phyloP scores from a whole-genome alignment of 1,140 invertebrate species.

The Leptinotarsa defecta region DNA sequence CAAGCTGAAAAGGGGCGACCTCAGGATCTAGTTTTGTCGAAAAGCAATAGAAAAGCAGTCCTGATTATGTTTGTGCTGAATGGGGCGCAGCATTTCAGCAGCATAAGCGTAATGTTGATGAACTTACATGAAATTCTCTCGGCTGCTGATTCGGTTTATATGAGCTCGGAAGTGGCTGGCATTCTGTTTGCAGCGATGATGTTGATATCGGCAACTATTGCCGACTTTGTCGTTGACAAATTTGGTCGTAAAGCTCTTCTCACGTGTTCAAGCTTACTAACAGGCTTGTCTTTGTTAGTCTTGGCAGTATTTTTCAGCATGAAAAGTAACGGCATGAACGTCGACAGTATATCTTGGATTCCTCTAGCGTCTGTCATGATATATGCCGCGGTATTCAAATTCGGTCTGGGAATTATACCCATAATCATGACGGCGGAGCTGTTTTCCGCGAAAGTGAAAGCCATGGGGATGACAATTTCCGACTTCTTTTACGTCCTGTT shows the following conservation, averaged over 20 bases:
- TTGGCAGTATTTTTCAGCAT: slow-evolving; percentile 44
- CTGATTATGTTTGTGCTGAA: slow-evolving; percentile 57
- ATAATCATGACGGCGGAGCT: slow-evolving; percentile 71
- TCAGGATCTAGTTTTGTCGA: slow-evolving; percentile 39
- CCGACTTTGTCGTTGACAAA: slow-evolving; percentile 53
- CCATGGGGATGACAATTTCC: slow-evolving; percentile 44
- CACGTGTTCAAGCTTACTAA: no score
- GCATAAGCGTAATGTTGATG: slow-evolving; percentile 62
- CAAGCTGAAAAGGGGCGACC: slow-evolving; percentile 40
- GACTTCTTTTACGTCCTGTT: slow-evolving; percentile 42
- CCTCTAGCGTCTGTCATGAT: slow-evolving; percentile 32
- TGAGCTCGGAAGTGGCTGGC: slow-evolving; percentile 45
- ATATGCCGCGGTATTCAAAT: slow-evolving; percentile 35
- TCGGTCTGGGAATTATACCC: slow-evolving; percentile 61
- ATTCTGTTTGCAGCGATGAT: slow-evolving; percentile 56
- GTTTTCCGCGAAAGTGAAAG: slow-evolving; percentile 66
- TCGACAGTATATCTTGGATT: slow-evolving; percentile 24
- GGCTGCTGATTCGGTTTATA: slow-evolving; percentile 49
- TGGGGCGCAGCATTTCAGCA: slow-evolving; percentile 59
- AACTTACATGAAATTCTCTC: slow-evolving; percentile 59
- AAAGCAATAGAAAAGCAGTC: slow-evolving; percentile 44
- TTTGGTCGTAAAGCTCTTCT: slow-evolving; percentile 44
- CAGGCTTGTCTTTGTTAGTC: no score
- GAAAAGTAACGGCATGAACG: slow-evolving; percentile 26
- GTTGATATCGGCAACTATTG: slow-evolving; percentile 43